A percentile compares a stretch with the other conserved stretches of the same genome.
phyloP scores from a whole-genome alignment of 1,140 invertebrate species.

The Zaprionus tsacasi region DNA sequence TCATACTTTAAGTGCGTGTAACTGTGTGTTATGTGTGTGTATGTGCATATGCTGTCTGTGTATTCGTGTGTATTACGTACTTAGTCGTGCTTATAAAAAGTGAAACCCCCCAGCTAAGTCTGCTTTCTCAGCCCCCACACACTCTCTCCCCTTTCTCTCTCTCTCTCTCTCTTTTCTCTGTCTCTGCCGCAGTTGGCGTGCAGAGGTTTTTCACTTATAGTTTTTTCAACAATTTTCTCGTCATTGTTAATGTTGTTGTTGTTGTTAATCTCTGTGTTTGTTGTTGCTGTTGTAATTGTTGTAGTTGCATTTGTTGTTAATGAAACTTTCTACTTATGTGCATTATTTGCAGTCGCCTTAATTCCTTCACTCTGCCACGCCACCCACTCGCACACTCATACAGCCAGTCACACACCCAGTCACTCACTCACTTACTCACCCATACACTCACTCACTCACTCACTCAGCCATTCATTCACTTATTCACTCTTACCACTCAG shows the following conservation, averaged over 20 bases:
- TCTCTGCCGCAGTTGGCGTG: conserved; percentile 10
- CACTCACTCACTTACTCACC: conserved; percentile 19
- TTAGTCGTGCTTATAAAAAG: conserved; percentile 49
- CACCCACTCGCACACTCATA: conserved; percentile 23
- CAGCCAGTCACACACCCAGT: conserved; percentile 13
- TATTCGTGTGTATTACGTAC: conserved; percentile 27
- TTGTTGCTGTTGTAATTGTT: conserved; percentile 15
- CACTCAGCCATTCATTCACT: conserved; percentile 32
- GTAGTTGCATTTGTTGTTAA: conserved; percentile 55
- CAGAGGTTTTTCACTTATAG: conserved; percentile 67
- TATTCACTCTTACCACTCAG: conserved; percentile 39
- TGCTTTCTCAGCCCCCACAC: neutral
- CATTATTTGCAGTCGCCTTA: conserved; percentile 43
- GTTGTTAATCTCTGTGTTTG: conserved; percentile 27
- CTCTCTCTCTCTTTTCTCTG: neutral
- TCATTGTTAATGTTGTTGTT: conserved; percentile 56
- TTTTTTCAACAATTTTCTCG: conserved; percentile 79
- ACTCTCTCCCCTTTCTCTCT: neutral
- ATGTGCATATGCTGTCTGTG: conserved; percentile 1
- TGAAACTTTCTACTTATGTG: conserved; percentile 69
- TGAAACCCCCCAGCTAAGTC: conserved; percentile 57
- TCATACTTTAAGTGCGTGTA: neutral
- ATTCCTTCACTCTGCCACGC: conserved; percentile 64
- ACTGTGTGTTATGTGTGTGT: neutral
- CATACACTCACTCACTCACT: conserved; percentile 19